Evolutionary conservation across 2,888 invertebrate species (phyloP).

Genomic region (Eulithis prunata): DNA sequence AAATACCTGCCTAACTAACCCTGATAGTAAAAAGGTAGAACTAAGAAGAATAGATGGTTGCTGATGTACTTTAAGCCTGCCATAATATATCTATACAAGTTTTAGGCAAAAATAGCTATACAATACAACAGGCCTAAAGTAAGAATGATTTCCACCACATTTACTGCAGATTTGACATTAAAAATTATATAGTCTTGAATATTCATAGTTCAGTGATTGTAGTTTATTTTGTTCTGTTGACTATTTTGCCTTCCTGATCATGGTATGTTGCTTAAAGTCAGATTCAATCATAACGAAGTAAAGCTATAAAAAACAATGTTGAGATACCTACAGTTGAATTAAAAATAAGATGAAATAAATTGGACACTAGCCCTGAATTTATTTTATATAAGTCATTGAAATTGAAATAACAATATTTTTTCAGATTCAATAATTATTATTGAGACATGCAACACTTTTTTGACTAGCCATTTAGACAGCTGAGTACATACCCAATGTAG

Average conservation of each 20-base stretch:
- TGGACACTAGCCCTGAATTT: background rate
- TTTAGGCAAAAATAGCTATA: slow-evolving; percentile 1
- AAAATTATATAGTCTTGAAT: background rate
- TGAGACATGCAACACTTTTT: slow-evolving; percentile 67
- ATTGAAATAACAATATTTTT: background rate
- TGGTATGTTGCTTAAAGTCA: background rate
- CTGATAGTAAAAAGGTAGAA: slow-evolving; percentile 8
- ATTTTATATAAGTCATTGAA: background rate
- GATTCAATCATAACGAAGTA: too few species aligned
- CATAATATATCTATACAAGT: slow-evolving; percentile 8
- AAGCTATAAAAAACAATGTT: too few species aligned
- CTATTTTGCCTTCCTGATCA: slow-evolving; percentile 11
- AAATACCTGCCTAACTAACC: slow-evolving; percentile 59
- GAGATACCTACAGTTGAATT: background rate
- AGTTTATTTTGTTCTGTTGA: background rate
- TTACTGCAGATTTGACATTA: background rate
- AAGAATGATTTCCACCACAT: background rate
- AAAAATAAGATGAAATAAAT: background rate
- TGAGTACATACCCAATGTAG: slow-evolving; percentile 82
- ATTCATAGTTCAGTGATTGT: background rate
- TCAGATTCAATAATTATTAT: slow-evolving; percentile 22
- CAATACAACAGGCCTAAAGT: slow-evolving; percentile 16
- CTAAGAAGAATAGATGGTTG: slow-evolving; percentile 4
- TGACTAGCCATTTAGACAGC: slow-evolving; percentile 74
- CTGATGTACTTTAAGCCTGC: slow-evolving; percentile 14